These are phyloP conservation scores for Heliopora coerulea DNA, from an alignment of 92 coral and sea anemone species.

Conservation along the genomic window DNA sequence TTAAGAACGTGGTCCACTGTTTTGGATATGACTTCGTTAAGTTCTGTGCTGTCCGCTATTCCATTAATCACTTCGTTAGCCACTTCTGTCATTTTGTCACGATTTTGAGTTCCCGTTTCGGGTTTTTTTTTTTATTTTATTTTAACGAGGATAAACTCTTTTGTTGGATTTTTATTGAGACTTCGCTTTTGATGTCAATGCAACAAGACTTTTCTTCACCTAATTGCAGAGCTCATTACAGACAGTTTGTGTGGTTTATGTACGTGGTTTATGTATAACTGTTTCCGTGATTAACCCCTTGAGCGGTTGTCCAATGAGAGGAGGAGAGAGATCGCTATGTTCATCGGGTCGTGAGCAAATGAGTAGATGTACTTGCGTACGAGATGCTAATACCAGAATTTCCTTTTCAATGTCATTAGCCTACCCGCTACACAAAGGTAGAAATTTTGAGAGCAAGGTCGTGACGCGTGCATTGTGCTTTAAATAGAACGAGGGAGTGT, in stretches of 20 bases:
- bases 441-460: no score
- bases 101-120: not conserved
- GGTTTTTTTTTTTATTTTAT: no score
- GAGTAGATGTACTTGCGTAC: not conserved
- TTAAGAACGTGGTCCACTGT: conserved; percentile 94
- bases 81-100: not conserved
- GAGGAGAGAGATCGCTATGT: not conserved
- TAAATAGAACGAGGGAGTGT: no score
- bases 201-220: not conserved
- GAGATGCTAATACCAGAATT: not conserved
- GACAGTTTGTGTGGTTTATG: not conserved
- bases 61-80: not conserved
- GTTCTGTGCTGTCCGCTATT: conserved; percentile 1
- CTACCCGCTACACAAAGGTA: not conserved
- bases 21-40: conserved; percentile 86
- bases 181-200: no score
- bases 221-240: not conserved
- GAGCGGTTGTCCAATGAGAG: not conserved
- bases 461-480: no score
- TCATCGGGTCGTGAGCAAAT: not conserved
- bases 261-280: no score
- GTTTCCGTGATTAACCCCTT: not conserved
- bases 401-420: not conserved
- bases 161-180: no score
- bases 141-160: no score